A percentile compares a stretch with the other conserved stretches of the same genome.
Conservation (phyloP, 2,888 invertebrate genomes). For the Nomada fabriciana region DNA sequence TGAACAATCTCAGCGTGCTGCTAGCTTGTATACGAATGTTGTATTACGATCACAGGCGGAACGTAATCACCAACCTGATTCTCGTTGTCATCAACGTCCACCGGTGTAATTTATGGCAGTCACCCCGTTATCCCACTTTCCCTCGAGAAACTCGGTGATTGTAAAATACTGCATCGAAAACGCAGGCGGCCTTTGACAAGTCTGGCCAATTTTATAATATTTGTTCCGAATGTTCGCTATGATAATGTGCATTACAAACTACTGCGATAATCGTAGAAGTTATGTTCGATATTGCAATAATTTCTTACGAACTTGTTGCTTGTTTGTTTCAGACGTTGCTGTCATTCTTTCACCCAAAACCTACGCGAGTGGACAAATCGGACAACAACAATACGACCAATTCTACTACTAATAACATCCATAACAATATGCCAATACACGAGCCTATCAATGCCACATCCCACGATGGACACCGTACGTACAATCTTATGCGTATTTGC, state of each 20-base stretch:
- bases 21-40: slow-evolving; percentile 8
- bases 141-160: slow-evolving; percentile 47
- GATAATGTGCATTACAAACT: no score
- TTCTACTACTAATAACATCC: slow-evolving; percentile 81
- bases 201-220: slow-evolving; percentile 21
- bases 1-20: not conserved
- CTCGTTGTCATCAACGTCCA: slow-evolving; percentile 34
- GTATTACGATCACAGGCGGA: slow-evolving; percentile 24
- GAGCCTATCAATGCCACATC: slow-evolving; percentile 79
- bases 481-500: slow-evolving; percentile 4
- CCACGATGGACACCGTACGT: slow-evolving; percentile 78
- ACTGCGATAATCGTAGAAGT: no score
- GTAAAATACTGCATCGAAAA: slow-evolving; percentile 47
- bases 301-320: not conserved
- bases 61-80: slow-evolving; percentile 19
- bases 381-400: slow-evolving; percentile 83
- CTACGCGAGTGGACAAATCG: slow-evolving; percentile 80
- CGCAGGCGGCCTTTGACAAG: slow-evolving; percentile 17
- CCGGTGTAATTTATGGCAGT: slow-evolving; percentile 27
- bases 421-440: slow-evolving; percentile 80
- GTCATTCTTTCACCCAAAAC: slow-evolving; percentile 80
- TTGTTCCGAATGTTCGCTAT: no score
- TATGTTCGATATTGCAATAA: no score
- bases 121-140: slow-evolving; percentile 14
- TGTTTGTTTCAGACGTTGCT: slow-evolving; percentile 79